Evolutionary conservation across 2,113 vertebrate genomes (phyloP), one percentile per base, ranked within the genome.

Genomic region (Agelaius tricolor): DNA sequence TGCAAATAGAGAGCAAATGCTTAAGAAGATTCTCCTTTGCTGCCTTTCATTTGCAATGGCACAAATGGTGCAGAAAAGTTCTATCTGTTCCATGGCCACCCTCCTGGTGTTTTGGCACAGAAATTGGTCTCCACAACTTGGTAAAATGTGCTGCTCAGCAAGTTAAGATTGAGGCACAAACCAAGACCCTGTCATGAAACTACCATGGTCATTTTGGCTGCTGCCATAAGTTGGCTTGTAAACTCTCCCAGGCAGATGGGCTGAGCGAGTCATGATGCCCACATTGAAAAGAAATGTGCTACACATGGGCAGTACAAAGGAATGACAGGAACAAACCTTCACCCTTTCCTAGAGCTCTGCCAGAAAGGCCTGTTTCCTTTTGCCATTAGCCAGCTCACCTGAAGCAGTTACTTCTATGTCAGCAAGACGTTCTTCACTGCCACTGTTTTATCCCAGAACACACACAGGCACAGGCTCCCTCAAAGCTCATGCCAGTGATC

Each of bases 181-280:
- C 15, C 1, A 4, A 84, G 41, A 74, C n/a, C 23, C 15, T 49
- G 31, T 39, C 14, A 62, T 27, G 31, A 77, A 96, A 77, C 47
- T n/a, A 51, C 73, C 21, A 47, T 0, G 5, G 59, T 16, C 4
- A 19, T n/a, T 66, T 49, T 24, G 41, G 67, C 67, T 74, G 47
- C 47, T 62, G 65, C 39, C 12, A 2, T 33, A 69, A 84, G 7
- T 3, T 69, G 33, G 12, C 58, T 63, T 84, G 30, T 46, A 33
- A 93, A 84, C 18, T 39, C 24, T n/a, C 11, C 13, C 43, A 51
- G 68, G 51, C 22, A 82, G 94, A 81, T 6, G 10, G 28, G 26
- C 20, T 13, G 23, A 76, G 52, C 0, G 0, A 76, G 49, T 65
- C 44, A 75, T 2, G 4, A 31, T 83, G 62, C 46, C 46, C 1